Conservation (phyloP, 2,888 invertebrate genomes). For the Folsomia candida region DNA sequence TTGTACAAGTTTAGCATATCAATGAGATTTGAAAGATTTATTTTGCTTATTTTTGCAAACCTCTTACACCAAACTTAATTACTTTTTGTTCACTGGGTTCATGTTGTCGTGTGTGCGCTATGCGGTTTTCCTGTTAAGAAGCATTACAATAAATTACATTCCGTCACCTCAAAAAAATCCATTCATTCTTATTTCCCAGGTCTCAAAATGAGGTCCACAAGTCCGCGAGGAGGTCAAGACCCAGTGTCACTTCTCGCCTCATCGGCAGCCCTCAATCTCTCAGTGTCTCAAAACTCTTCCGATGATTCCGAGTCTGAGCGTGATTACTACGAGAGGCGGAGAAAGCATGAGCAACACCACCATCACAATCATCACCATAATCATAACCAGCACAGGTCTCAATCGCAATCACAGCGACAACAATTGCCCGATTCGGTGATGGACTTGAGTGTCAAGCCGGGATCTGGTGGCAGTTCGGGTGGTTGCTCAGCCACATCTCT, state of each 20-base stretch:
- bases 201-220: slow-evolving; percentile 20
- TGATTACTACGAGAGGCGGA: neutral
- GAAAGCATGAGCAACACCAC: neutral
- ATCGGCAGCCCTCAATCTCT: slow-evolving; percentile 9
- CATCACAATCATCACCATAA: neutral
- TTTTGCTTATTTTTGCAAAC: neutral
- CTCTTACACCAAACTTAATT: neutral
- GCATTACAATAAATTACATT: neutral
- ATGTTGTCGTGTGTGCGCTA: neutral
- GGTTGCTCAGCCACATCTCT: neutral
- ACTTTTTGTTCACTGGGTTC: neutral
- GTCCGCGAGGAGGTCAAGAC: slow-evolving; percentile 1
- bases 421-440: slow-evolving; percentile 6
- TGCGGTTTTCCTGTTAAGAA: neutral
- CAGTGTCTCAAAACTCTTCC: slow-evolving; percentile 13
- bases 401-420: neutral
- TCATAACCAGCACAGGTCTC: neutral
- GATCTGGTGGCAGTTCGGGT: neutral
- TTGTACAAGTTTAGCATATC: neutral
- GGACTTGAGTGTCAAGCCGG: slow-evolving; percentile 12
- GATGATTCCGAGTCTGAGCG: slow-evolving; percentile 1
- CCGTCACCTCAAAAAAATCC: neutral
- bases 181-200: slow-evolving; percentile 1
- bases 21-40: neutral
- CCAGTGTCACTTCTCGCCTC: slow-evolving; percentile 4